These are phyloP conservation scores for Drosophila orena DNA, from an alignment of 1,140 invertebrate genomes.

Conservation along the genomic window DNA sequence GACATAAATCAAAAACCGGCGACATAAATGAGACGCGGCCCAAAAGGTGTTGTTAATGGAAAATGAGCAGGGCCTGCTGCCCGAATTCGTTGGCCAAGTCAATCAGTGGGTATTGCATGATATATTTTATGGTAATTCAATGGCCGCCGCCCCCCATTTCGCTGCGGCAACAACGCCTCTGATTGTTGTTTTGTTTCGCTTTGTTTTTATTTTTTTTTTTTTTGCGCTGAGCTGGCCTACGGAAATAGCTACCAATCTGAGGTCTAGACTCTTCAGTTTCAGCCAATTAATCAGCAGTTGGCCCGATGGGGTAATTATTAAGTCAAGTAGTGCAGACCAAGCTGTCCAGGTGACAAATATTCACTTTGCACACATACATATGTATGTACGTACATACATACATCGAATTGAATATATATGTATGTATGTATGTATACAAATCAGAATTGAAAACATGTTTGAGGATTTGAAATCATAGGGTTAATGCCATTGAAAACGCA, in stretches of 20 bases:
- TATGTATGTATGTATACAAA: no score
- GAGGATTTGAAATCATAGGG: background rate
- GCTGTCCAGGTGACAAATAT: background rate
- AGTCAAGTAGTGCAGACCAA: slow-evolving; percentile 4
- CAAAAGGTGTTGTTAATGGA: background rate
- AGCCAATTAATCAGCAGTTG: slow-evolving; percentile 50
- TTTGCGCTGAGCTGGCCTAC: slow-evolving; percentile 30
- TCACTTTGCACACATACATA: background rate
- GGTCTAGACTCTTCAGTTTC: slow-evolving; percentile 6
- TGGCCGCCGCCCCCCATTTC: background rate
- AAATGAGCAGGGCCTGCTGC: background rate
- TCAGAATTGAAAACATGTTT: background rate
- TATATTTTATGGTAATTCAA: background rate
- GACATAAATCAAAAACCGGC: slow-evolving; percentile 79
- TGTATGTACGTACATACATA: background rate
- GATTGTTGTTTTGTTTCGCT: background rate
- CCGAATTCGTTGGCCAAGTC: background rate
- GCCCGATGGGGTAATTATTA: slow-evolving; percentile 33
- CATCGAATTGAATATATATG: background rate
- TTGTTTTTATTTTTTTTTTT: no score
- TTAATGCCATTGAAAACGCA: background rate
- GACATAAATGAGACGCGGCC: slow-evolving; percentile 61
- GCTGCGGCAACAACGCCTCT: slow-evolving; percentile 21
- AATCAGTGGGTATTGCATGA: background rate
- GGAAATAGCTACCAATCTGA: slow-evolving; percentile 38